These are phyloP conservation scores for Andrena dorsata DNA, from an alignment of 2,888 invertebrate species.

Conservation along the genomic window DNA sequence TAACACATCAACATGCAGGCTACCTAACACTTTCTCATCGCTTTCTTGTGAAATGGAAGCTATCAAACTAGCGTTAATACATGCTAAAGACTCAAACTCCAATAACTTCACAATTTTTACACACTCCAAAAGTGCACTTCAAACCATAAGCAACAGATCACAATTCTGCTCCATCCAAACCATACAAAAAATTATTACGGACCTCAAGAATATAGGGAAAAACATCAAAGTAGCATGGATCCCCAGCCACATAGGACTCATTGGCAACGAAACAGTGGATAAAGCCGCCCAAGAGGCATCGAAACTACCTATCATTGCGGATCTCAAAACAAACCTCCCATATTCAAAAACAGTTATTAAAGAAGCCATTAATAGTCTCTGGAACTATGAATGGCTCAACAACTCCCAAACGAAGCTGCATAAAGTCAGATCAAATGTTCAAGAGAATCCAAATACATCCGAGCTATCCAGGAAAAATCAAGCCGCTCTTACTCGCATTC, in stretches of 20 bases:
- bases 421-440: no score
- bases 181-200: not conserved
- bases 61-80: not conserved
- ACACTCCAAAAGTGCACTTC: not conserved
- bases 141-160: not conserved
- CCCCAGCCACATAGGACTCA: not conserved
- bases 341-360: no score
- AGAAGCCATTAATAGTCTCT: no score
- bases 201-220: not conserved
- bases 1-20: not conserved
- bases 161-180: not conserved
- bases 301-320: not conserved
- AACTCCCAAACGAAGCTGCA: no score
- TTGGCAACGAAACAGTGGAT: not conserved
- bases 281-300: not conserved
- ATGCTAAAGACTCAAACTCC: not conserved
- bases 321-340: no score
- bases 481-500: no score
- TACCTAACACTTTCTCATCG: not conserved
- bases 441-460: no score
- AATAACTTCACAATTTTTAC: slow-evolving; percentile 8
- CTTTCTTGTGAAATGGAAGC: no score
- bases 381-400: no score
- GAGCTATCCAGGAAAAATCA: no score
- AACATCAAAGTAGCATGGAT: not conserved